Conservation (phyloP, 2,797 vertebrate genomes). For the Emydoidea blandingii region DNA sequence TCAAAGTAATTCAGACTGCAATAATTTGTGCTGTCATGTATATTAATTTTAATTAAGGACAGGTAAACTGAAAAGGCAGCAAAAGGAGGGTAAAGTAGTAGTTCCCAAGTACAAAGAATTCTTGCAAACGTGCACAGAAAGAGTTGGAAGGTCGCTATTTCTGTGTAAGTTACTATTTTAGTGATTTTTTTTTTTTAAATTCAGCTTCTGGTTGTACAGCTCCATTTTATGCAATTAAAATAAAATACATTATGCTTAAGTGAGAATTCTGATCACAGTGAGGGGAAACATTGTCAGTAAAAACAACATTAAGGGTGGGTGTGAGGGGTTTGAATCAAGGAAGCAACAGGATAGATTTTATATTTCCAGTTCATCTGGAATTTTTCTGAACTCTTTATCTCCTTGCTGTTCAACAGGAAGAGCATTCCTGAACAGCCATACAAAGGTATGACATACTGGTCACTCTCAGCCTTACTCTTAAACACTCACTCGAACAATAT, state of each 20-base stretch:
- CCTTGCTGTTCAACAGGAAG: background rate
- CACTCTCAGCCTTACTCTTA: background rate
- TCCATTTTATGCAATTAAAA: conserved; percentile 5
- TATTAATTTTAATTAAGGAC: conserved; percentile 58
- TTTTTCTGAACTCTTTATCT: conserved; percentile 13
- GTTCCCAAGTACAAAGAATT: background rate
- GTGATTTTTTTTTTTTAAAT: background rate
- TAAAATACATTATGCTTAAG: background rate
- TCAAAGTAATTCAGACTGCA: conserved; percentile 36
- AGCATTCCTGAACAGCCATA: background rate
- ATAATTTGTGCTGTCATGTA: conserved; percentile 46
- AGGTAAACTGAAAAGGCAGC: conserved; percentile 59
- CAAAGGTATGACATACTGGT: background rate
- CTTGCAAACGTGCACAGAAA: background rate
- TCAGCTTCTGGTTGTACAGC: conserved; percentile 4
- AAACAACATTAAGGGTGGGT: background rate
- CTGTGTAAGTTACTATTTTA: background rate
- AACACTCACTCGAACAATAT: background rate
- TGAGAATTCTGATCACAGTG: conserved; percentile 2
- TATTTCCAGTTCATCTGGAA: background rate
- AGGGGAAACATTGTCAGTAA: background rate
- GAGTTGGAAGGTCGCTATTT: background rate
- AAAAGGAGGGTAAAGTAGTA: background rate
- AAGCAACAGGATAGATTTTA: background rate
- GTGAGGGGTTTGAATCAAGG: background rate